Percentiles rank a stretch among this genome's conserved stretches.
phyloP scores from a whole-genome alignment of 2,888 invertebrate genomes.

The Clitarchus hookeri region DNA sequence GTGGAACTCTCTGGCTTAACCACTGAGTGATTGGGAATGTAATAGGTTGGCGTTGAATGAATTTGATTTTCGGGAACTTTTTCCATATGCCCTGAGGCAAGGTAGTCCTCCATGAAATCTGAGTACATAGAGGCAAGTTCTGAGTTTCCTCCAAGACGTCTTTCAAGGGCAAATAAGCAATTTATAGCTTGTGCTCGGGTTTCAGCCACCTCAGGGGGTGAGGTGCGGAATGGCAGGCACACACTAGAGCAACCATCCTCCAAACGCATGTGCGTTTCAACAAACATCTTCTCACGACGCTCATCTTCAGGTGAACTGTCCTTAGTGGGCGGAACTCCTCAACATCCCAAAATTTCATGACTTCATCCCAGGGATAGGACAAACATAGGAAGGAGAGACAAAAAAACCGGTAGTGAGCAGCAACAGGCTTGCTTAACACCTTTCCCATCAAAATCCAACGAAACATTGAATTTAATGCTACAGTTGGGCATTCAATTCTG shows the following conservation, averaged over 20 bases:
- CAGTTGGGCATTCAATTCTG: not conserved
- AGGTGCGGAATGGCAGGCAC: not conserved
- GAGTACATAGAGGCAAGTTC: not conserved
- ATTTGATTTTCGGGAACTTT: too few species aligned
- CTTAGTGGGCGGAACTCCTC: not conserved
- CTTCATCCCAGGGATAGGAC: not conserved
- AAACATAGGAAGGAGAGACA: not conserved
- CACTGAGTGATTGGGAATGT: too few species aligned
- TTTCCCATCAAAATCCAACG: too few species aligned
- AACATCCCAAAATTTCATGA: conserved; percentile 7
- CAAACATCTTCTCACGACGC: not conserved
- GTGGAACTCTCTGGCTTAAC: too few species aligned
- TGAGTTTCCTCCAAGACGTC: not conserved
- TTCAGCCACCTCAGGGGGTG: not conserved
- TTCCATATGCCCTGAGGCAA: not conserved
- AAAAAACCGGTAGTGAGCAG: not conserved
- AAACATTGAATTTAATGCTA: not conserved
- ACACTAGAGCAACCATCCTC: not conserved
- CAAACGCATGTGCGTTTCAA: not conserved
- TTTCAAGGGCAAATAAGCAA: not conserved
- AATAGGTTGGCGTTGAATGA: too few species aligned
- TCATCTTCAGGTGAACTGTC: not conserved
- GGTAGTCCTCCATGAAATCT: conserved; percentile 16
- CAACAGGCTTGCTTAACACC: not conserved
- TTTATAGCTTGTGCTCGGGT: too few species aligned